phyloP scores from a whole-genome alignment of 2,797 vertebrate species.

The Fundulus diaphanus region DNA sequence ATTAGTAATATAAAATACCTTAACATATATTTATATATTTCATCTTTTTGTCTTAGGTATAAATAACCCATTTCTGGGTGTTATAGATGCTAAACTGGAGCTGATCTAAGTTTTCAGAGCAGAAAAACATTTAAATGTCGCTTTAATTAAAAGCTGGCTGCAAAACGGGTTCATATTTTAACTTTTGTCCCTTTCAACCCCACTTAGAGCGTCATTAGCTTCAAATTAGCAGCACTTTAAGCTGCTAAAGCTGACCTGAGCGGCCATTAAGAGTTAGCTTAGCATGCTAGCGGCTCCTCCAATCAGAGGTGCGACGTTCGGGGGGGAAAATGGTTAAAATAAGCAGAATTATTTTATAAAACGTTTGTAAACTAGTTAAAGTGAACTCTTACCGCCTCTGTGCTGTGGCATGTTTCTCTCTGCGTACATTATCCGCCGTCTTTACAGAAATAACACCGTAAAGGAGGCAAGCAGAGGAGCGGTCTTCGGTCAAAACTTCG shows the following conservation, averaged over 20 bases:
- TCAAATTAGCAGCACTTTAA: not conserved
- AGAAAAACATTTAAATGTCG: no score
- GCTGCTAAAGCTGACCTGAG: not conserved
- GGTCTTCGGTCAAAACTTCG: not conserved
- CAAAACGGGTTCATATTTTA: not conserved
- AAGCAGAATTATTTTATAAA: not conserved
- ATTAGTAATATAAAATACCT: not conserved
- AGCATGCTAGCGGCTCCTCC: constrained; percentile 9
- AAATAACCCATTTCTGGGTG: no score
- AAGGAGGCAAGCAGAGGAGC: not conserved
- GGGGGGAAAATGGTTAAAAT: not conserved
- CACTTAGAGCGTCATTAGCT: no score
- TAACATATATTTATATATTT: no score
- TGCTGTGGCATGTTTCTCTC: constrained; percentile 8
- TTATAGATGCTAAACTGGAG: no score
- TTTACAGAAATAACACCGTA: not conserved
- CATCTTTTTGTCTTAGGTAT: no score
- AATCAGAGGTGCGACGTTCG: not conserved
- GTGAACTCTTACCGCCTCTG: constrained; percentile 15
- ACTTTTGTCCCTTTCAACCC: not conserved
- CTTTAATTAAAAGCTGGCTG: no score
- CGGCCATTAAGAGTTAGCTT: not conserved
- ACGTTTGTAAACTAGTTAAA: not conserved
- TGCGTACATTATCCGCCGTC: not conserved
- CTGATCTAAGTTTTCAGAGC: no score